Percentiles rank a stretch among this genome's conserved stretches.
Evolutionary conservation across 2,113 vertebrate species (phyloP).

Genomic region (Channa maculata): DNA sequence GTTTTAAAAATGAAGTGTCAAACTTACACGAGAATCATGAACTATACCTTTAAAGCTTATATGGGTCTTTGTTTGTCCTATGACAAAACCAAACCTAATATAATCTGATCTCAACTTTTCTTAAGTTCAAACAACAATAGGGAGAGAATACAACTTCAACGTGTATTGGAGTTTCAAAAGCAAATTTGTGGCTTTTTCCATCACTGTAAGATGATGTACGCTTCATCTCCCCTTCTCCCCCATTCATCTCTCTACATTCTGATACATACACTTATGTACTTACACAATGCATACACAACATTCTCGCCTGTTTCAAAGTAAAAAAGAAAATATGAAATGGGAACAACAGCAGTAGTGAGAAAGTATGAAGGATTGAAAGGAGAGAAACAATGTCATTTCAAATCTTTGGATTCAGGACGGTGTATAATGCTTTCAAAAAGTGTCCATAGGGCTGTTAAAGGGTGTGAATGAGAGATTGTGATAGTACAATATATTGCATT

Average conservation of each 20-base stretch:
- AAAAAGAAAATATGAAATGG: conserved; percentile 13
- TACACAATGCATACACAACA: conserved; percentile 5
- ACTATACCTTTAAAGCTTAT: background rate
- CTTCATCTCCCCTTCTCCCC: conserved; percentile 41
- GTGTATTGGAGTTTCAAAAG: conserved; percentile 49
- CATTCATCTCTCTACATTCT: conserved; percentile 12
- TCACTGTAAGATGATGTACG: conserved; percentile 66
- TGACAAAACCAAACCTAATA: conserved; percentile 64
- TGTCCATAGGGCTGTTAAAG: background rate
- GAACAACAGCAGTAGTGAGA: conserved; percentile 25
- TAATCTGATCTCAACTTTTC: conserved; percentile 56
- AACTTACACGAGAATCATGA: too few relatives aligned
- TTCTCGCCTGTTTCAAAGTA: background rate
- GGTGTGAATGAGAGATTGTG: conserved; percentile 46
- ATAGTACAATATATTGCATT: conserved; percentile 24
- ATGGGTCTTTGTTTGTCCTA: conserved; percentile 49
- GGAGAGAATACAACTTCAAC: conserved; percentile 39
- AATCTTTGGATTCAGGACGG: conserved; percentile 33
- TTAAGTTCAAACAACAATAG: conserved; percentile 61
- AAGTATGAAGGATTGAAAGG: conserved; percentile 26
- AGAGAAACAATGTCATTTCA: conserved; percentile 34
- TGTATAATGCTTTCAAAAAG: conserved; percentile 6
- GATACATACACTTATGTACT: background rate
- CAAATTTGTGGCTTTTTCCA: conserved; percentile 73
- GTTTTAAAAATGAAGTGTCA: too few relatives aligned